Conservation (phyloP, 2,113 vertebrate species). For the Spea bombifrons region DNA sequence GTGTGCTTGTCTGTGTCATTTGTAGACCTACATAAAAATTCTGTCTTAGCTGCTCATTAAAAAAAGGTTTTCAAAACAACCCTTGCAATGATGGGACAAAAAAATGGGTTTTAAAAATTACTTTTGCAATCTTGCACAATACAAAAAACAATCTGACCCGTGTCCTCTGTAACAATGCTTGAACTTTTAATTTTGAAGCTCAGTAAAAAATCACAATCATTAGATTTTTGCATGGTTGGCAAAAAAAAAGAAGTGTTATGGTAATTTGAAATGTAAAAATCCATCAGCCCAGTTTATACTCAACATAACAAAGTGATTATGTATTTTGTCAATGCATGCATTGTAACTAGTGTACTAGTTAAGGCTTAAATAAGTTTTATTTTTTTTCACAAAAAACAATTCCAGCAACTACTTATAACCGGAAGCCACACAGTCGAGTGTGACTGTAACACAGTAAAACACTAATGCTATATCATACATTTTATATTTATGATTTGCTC, state of each 20-base stretch:
- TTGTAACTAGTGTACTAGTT: conserved; percentile 18
- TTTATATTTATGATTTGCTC: conserved; percentile 42
- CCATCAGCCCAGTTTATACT: conserved; percentile 28
- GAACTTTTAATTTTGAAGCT: too few relatives aligned
- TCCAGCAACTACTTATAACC: conserved; percentile 30
- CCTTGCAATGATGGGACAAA: too few relatives aligned
- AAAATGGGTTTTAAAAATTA: too few relatives aligned
- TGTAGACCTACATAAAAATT: too few relatives aligned
- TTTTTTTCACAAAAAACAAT: conserved; percentile 20
- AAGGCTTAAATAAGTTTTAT: conserved; percentile 41
- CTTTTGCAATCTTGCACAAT: too few relatives aligned
- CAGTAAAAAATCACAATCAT: too few relatives aligned
- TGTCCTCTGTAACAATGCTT: too few relatives aligned
- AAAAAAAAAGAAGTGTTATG: background rate
- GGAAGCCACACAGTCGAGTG: conserved; percentile 15
- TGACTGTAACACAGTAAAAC: conserved; percentile 33
- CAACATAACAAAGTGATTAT: conserved; percentile 33
- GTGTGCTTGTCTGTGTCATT: too few relatives aligned
- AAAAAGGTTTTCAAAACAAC: too few relatives aligned
- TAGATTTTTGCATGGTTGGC: too few relatives aligned
- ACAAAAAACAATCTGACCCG: too few relatives aligned
- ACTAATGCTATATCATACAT: conserved; percentile 31
- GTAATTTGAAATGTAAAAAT: conserved; percentile 27
- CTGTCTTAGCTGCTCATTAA: too few relatives aligned
- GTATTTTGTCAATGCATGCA: conserved; percentile 33